Evolutionary conservation across 2,888 invertebrate genomes (phyloP), one percentile per base, ranked within the genome.

Genomic region (Cataglyphis livida): DNA sequence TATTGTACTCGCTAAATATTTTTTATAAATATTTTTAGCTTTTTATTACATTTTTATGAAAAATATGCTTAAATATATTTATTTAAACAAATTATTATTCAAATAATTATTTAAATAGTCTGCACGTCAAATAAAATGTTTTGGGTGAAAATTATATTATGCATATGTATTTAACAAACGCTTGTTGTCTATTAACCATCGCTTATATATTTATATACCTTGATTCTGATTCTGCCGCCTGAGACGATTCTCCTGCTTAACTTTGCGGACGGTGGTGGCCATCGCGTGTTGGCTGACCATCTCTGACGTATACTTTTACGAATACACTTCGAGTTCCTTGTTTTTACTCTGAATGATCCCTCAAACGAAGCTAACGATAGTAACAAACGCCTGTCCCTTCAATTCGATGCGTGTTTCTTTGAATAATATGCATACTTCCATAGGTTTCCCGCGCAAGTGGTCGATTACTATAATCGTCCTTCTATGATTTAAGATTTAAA

Each of bases 241-340:
- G 82, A 95, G 93, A 87, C 95, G 95, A 95, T 96, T 96, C 92
- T 96, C 96, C 93, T 96, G 96, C 95, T 97, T 97, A 90, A 97
- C 96, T 96, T 96, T 97, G 91, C 97, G 96, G 91, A 97, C 97
- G 89, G 97, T 97, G 84, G 95, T 95, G 91, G 95, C 96, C 97
- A 97, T 97, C 94, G 96, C 96, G 96, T 96, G 95, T 95, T 96
- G 95, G 95, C 94, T 94, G 89, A 93, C 94, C 94, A 94, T 94
- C 82, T 93, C 90, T 90, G 88, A 89, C 66, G 83, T 28, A 87
- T 88, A 41, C 85, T 82, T 66, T 68, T 82, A 62, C 78, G 66
- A 82, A 86, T 51, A 15, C 78, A 64, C 64, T 44, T 70, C 38
- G 74, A 65, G 70, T 66, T 70, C 66, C 71, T 74, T 66, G 35